A percentile compares a stretch with the other conserved stretches of the same genome.
These are phyloP conservation scores for Nesoenas mayeri DNA, from an alignment of 2,113 vertebrate species.

Conservation along the genomic window DNA sequence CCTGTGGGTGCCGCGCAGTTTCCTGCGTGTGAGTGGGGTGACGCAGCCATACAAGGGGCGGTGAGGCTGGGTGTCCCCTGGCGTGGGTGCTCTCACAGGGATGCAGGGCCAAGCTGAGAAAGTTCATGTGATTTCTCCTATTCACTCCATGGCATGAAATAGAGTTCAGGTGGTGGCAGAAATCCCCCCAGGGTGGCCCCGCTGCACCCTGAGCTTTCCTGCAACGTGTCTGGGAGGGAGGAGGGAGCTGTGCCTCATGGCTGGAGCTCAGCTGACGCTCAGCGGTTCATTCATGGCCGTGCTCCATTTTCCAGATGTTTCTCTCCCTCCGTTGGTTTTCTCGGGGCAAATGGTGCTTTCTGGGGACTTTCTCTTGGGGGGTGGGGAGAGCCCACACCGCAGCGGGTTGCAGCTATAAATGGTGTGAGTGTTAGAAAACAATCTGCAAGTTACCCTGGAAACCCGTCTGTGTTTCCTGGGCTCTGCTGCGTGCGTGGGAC, in stretches of 20 bases:
- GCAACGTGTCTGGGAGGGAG: conserved; percentile 28
- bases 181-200: background rate
- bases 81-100: background rate
- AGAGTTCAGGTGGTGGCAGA: background rate
- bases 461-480: background rate
- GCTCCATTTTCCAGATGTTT: conserved; percentile 39
- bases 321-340: background rate
- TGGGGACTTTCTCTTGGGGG: background rate
- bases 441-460: conserved; percentile 4
- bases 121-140: background rate
- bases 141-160: background rate
- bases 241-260: background rate
- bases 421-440: conserved; percentile 35
- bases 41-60: accelerated
- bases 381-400: background rate
- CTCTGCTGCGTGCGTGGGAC: background rate
- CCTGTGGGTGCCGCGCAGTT: accelerated
- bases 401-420: background rate
- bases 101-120: background rate
- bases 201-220: background rate
- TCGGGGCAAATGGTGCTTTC: background rate
- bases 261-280: conserved; percentile 26
- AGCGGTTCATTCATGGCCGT: background rate
- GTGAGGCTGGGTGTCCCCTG: background rate
- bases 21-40: background rate